These are phyloP conservation scores for Chelonus formosanus DNA, from an alignment of 2,888 invertebrate genomes.

Conservation along the genomic window DNA sequence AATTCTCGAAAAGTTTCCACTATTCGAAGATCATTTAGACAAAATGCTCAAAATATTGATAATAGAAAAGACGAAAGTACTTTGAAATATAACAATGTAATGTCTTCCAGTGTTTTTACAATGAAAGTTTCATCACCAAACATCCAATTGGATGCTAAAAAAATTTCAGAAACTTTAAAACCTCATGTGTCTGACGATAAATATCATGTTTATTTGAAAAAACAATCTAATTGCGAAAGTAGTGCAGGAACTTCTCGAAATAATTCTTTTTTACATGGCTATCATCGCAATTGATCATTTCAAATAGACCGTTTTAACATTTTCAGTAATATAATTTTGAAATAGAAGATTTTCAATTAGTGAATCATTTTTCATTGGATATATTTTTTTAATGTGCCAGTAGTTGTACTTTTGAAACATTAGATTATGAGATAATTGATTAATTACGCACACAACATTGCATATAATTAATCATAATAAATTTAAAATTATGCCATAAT, in stretches of 20 bases:
- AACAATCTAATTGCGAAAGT: slow-evolving; percentile 34
- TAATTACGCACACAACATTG: too few relatives aligned
- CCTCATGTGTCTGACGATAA: slow-evolving; percentile 39
- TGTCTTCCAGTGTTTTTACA: too few relatives aligned
- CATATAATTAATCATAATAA: too few relatives aligned
- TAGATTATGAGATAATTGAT: too few relatives aligned
- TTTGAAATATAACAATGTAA: too few relatives aligned
- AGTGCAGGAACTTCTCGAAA: slow-evolving; percentile 38
- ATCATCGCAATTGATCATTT: slow-evolving; percentile 42
- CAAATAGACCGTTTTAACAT: slow-evolving; percentile 35
- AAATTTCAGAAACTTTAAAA: slow-evolving; percentile 39
- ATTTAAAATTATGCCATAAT: too few relatives aligned
- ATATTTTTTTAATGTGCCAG: too few relatives aligned
- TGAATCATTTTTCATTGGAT: too few relatives aligned
- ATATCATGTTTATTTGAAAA: slow-evolving; percentile 37
- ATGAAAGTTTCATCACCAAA: slow-evolving; percentile 36
- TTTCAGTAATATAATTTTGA: too few relatives aligned
- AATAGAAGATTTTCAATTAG: too few relatives aligned
- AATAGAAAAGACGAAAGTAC: neutral
- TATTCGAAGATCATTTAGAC: too few relatives aligned
- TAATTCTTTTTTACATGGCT: slow-evolving; percentile 52
- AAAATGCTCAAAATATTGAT: neutral
- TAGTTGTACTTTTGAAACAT: too few relatives aligned
- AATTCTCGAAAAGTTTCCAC: neutral
- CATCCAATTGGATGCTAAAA: slow-evolving; percentile 35